These are phyloP conservation scores for Nudaria mundana DNA, from an alignment of 2,888 invertebrate species.

Conservation along the genomic window DNA sequence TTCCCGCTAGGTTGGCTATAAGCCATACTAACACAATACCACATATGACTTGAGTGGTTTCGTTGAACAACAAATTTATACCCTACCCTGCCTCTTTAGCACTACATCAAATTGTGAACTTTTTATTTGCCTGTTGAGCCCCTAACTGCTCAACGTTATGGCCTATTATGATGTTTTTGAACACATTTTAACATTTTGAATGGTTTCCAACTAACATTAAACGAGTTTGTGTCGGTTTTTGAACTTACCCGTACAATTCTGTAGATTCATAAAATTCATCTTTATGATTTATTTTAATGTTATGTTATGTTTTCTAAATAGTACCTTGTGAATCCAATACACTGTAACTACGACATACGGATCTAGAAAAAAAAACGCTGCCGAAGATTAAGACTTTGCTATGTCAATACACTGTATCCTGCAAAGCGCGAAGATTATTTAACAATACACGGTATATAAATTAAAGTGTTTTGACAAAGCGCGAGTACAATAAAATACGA, in stretches of 20 bases:
- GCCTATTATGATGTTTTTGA: conserved; percentile 50
- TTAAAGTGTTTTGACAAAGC: too few species aligned
- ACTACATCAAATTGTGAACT: conserved; percentile 37
- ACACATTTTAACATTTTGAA: conserved; percentile 42
- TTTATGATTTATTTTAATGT: neutral
- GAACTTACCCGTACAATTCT: conserved; percentile 9
- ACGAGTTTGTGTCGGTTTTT: conserved; percentile 18
- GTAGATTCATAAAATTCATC: conserved; percentile 12
- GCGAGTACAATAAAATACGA: too few species aligned
- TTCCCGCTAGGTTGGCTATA: conserved; percentile 7
- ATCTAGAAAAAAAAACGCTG: too few species aligned
- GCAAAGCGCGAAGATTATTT: too few species aligned
- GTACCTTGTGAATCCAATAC: too few species aligned
- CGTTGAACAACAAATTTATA: conserved; percentile 30
- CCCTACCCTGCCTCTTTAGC: conserved; percentile 24
- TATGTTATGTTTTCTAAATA: too few species aligned
- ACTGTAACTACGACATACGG: too few species aligned
- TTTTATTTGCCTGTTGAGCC: conserved; percentile 73
- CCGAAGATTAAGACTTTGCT: too few species aligned
- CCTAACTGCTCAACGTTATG: conserved; percentile 44
- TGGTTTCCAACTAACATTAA: conserved; percentile 33
- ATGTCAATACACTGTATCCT: too few species aligned
- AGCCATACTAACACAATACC: conserved; percentile 18
- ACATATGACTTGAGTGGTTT: conserved; percentile 28
- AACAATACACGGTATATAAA: too few species aligned